Evolutionary conservation across 1,140 invertebrate species (phyloP).

Genomic region (Oscheius sp.): DNA sequence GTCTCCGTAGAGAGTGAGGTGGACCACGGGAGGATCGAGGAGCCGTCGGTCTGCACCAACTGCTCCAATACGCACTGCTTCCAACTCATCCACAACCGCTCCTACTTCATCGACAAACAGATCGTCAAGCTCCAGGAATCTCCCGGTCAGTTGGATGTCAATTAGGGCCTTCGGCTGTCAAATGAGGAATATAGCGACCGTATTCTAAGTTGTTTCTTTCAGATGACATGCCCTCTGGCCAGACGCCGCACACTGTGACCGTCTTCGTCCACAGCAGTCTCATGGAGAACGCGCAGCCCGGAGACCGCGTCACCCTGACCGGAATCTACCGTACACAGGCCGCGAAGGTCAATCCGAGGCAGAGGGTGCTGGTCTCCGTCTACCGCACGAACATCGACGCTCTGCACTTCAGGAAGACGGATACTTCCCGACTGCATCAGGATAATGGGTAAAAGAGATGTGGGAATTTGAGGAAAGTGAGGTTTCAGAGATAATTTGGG

Average conservation of each 20-base stretch:
- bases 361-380: slow-evolving; percentile 79
- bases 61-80: slow-evolving; percentile 93
- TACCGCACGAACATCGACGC: slow-evolving; percentile 96
- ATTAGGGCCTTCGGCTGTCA: slow-evolving; percentile 9
- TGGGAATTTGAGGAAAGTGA: no score
- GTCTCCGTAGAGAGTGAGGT: slow-evolving; percentile 63
- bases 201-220: no score
- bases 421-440: slow-evolving; percentile 75
- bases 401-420: slow-evolving; percentile 87
- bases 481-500: slow-evolving; percentile 67
- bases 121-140: slow-evolving; percentile 96
- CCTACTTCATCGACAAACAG: slow-evolving; percentile 95
- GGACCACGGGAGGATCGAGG: slow-evolving; percentile 72
- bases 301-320: slow-evolving; percentile 86
- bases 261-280: slow-evolving; percentile 90
- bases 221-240: slow-evolving; percentile 96
- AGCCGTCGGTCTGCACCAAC: slow-evolving; percentile 87
- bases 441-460: slow-evolving; percentile 61
- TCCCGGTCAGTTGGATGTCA: slow-evolving; percentile 69
- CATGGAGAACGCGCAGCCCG: slow-evolving; percentile 88
- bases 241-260: slow-evolving; percentile 89
- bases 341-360: slow-evolving; percentile 70
- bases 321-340: slow-evolving; percentile 82
- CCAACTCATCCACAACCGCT: slow-evolving; percentile 88
- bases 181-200: no score